These are phyloP conservation scores for Norana najaformis DNA, from an alignment of 2,888 invertebrate species.

Conservation along the genomic window DNA sequence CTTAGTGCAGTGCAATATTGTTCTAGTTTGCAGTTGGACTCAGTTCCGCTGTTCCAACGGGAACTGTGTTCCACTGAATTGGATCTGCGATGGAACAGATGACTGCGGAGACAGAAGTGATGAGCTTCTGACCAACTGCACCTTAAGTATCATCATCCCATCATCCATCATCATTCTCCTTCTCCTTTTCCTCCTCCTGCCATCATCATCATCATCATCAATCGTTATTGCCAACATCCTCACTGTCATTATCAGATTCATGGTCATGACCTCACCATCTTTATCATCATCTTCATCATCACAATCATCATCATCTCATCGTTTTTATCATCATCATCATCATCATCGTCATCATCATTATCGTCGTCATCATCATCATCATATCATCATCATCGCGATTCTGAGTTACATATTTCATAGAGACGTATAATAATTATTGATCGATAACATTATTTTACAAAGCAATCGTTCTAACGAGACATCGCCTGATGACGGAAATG, in stretches of 20 bases:
- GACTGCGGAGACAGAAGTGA: constrained; percentile 26
- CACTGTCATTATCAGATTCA: not conserved
- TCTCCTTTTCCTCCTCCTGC: too few relatives aligned
- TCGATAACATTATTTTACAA: not conserved
- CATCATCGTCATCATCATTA: too few relatives aligned
- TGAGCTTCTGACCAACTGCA: not conserved
- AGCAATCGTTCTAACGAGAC: too few relatives aligned
- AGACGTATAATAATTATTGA: not conserved
- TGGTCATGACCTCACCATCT: not conserved
- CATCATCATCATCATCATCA: not conserved
- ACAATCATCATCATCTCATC: not conserved
- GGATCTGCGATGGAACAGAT: constrained; percentile 26
- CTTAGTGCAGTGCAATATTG: too few relatives aligned
- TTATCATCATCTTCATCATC: not conserved
- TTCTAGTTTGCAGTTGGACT: not conserved
- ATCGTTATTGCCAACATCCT: not conserved
- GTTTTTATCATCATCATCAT: too few relatives aligned
- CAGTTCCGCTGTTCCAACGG: constrained; percentile 21
- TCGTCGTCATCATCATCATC: too few relatives aligned
- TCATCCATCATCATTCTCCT: too few relatives aligned
- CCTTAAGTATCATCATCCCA: too few relatives aligned
- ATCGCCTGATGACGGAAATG: not conserved
- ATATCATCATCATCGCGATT: too few relatives aligned
- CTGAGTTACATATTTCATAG: too few relatives aligned
- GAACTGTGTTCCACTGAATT: constrained; percentile 25